Base-by-base conservation (phyloP, 1,140 invertebrate genomes). In the Papilio glaucus region DNA sequence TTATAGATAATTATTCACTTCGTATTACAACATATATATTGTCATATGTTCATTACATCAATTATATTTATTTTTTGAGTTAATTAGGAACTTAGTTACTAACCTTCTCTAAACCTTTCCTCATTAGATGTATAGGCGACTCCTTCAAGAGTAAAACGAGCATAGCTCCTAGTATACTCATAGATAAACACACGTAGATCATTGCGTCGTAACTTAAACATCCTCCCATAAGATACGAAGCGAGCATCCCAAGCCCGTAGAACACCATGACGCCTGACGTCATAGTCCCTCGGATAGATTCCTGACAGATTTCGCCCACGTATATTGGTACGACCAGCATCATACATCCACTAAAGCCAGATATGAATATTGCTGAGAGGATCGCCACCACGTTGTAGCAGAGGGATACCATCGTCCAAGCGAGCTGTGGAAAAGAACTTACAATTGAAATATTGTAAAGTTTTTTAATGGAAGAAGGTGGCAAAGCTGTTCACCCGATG, bases 271-370 rank as follows among this genome's bases (percentile, higher is more conserved):
- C 21, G 0, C 77, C 67, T 7, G 84, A 71, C 5, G 85, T 85
- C 77, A 88, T 74, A 3, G 75, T 79, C 1, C 86, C 86, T 57
- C 86, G 42, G n/a, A 88, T 80, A n/a, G 74, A 82, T 8, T 87
- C 83, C 37, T 86, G 74, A 37, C 78, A 80, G 7, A 71, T 60
- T 39, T 71, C 69, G 8, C 29, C 29, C 4, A 71, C 33, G 29
- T 71, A 71, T 4, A 71, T 15, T 21, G 69, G 53, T 0, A 60
- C 69, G 15, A 60, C 21, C 4, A 71, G 33, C 6, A 71, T 13
- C 29, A 37, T 21, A 7, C 69, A 63, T 1, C 57, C 71, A 13
- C 18, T 24, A 2, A 74, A 13, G 4, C 72, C 72, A 5, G 72
- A 74, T 15, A 74, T 39, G 18, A 68, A 74, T 12, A 74, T 45